phyloP scores from a whole-genome alignment of 2,113 vertebrate genomes.

The Dasypus novemcinctus region DNA sequence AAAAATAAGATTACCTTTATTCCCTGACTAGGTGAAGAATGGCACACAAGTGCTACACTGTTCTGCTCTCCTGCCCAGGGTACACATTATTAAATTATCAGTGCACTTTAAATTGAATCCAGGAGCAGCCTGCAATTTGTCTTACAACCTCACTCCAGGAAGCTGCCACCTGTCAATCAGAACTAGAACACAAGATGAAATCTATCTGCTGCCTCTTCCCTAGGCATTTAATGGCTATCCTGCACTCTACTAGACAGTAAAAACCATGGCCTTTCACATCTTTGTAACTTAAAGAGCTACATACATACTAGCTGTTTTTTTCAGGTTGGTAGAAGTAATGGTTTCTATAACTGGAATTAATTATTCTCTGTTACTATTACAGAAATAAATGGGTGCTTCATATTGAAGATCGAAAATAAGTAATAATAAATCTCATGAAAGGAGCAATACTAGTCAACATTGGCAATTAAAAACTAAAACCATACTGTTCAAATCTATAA shows the following conservation, averaged over 20 bases:
- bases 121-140: not conserved
- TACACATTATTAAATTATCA: not conserved
- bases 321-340: not conserved
- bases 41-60: not conserved
- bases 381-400: not conserved
- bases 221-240: not conserved
- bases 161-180: not conserved
- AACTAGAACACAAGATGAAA: not conserved
- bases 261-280: not conserved
- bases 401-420: not conserved
- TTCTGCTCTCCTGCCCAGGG: not conserved
- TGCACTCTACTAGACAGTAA: not conserved
- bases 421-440: not conserved
- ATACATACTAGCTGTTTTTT: not conserved
- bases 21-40: not conserved
- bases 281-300: not conserved
- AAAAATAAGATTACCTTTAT: conserved; percentile 13
- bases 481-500: not conserved
- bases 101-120: not conserved
- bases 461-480: not conserved
- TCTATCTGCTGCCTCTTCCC: not conserved
- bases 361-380: not conserved
- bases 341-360: not conserved
- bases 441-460: not conserved
- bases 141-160: not conserved